Evolutionary conservation across 2,797 vertebrate species (phyloP).

Genomic region (Amblyopsis hoosieri): DNA sequence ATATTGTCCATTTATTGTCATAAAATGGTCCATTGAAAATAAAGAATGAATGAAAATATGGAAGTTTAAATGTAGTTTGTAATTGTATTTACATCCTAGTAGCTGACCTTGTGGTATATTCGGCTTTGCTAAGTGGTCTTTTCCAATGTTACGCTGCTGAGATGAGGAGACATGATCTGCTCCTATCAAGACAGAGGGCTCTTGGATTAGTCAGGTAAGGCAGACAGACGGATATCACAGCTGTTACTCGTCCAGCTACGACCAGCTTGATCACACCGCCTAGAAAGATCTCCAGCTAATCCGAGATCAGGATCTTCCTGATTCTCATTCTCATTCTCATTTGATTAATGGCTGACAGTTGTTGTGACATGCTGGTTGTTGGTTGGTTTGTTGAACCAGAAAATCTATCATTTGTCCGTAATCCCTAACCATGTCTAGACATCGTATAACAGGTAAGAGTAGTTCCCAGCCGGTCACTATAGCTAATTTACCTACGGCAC

Average conservation of each 20-base stretch:
- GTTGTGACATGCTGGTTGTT: too few relatives aligned
- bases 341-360: too few relatives aligned
- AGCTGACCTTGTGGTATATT: constrained; percentile 17
- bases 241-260: not conserved
- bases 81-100: not conserved
- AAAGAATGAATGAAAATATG: constrained; percentile 12
- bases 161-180: constrained; percentile 14
- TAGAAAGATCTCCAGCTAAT: constrained; percentile 23
- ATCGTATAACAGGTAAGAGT: constrained; percentile 34
- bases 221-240: not conserved
- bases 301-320: not conserved
- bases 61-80: constrained; percentile 14
- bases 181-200: constrained; percentile 17
- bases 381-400: too few relatives aligned
- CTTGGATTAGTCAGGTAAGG: constrained; percentile 26
- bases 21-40: not conserved
- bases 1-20: not conserved
- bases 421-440: constrained; percentile 5
- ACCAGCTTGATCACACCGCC: constrained; percentile 7
- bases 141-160: constrained; percentile 41
- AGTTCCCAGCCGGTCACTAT: constrained; percentile 42
- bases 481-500: constrained; percentile 42
- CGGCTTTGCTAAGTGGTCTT: constrained; percentile 19
- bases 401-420: too few relatives aligned
- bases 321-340: not conserved